Conservation (phyloP, 2,888 invertebrate species). For the Pandemis cinnamomeana region DNA sequence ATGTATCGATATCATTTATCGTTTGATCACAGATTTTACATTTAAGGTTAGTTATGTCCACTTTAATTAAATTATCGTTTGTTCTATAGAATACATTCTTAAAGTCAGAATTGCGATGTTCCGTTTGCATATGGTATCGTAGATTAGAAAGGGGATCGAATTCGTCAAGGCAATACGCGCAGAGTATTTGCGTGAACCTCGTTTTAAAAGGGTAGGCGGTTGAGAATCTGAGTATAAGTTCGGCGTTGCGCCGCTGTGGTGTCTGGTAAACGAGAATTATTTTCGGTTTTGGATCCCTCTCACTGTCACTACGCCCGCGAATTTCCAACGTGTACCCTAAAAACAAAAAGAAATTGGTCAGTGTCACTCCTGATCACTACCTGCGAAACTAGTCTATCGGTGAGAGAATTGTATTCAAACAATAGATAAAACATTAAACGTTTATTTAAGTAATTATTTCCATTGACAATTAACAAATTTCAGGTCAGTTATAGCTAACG, state of each 20-base stretch:
- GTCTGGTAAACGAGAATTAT: conserved; percentile 77
- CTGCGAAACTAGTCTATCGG: conserved; percentile 45
- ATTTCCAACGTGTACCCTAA: conserved; percentile 79
- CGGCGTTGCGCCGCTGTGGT: conserved; percentile 77
- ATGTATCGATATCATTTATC: conserved; percentile 65
- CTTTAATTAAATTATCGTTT: conserved; percentile 74
- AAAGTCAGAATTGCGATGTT: conserved; percentile 68
- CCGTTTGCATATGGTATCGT: conserved; percentile 68
- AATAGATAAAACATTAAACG: conserved; percentile 21
- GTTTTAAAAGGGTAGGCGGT: conserved; percentile 79
- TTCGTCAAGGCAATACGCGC: conserved; percentile 75
- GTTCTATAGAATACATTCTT: conserved; percentile 76
- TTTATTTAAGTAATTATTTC: conserved; percentile 27
- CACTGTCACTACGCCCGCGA: conserved; percentile 70
- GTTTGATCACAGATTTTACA: conserved; percentile 70
- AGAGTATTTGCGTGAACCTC: conserved; percentile 74
- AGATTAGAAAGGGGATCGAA: conserved; percentile 64
- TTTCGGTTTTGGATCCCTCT: conserved; percentile 73
- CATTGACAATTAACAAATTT: conserved; percentile 6
- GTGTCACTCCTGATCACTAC: conserved; percentile 48
- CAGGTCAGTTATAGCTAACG: conserved; percentile 15
- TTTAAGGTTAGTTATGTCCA: conserved; percentile 75
- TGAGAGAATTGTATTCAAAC: conserved; percentile 45
- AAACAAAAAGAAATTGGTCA: conserved; percentile 80
- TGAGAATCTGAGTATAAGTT: conserved; percentile 72